These are phyloP conservation scores for Temnothorax rugatulus DNA, from an alignment of 2,888 invertebrate species.

Conservation along the genomic window DNA sequence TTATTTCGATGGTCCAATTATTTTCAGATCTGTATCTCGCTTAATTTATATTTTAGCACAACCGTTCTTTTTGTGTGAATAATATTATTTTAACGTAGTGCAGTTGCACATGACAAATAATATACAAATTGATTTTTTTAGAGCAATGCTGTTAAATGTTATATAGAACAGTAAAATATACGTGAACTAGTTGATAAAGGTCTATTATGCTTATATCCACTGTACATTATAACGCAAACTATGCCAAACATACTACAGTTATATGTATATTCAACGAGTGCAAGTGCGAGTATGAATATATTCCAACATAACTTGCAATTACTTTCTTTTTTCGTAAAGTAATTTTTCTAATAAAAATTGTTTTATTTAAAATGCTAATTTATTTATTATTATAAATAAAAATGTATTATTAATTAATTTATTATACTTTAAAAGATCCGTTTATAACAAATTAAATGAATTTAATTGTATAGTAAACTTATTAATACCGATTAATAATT, in stretches of 20 bases:
- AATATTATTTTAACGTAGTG: not conserved
- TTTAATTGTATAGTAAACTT: not conserved
- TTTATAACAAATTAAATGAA: not conserved
- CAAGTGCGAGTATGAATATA: not conserved
- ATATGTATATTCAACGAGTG: not conserved
- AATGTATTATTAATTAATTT: no score
- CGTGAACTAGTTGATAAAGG: not conserved
- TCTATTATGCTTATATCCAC: slow-evolving; percentile 13
- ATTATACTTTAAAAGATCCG: not conserved
- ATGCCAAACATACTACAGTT: not conserved
- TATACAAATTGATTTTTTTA: not conserved
- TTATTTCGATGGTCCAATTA: not conserved
- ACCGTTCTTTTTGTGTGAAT: not conserved
- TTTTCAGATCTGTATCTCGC: not conserved
- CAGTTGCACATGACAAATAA: not conserved
- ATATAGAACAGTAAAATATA: slow-evolving; percentile 18
- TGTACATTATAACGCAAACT: not conserved
- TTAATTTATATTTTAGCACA: not conserved
- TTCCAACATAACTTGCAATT: not conserved
- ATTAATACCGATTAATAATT: slow-evolving; percentile 9
- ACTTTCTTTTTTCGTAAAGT: not conserved
- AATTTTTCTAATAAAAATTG: not conserved
- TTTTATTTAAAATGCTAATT: not conserved
- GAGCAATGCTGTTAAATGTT: slow-evolving; percentile 6
- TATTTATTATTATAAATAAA: not conserved